phyloP scores from a whole-genome alignment of 1,140 invertebrate species.

The Matsumurasca onukii region DNA sequence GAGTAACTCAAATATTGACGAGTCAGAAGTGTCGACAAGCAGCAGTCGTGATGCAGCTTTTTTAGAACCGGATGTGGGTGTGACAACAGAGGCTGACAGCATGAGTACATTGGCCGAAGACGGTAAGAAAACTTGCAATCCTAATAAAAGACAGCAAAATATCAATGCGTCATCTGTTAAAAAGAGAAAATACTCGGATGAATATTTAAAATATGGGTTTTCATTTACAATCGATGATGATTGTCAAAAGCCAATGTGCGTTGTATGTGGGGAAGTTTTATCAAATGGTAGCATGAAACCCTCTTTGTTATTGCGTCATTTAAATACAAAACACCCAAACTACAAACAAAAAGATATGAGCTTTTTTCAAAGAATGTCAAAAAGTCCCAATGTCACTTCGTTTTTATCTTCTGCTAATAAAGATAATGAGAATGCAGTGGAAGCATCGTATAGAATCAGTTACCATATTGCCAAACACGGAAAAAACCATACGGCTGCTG shows the following conservation, averaged over 20 bases:
- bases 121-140: too few relatives aligned
- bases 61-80: too few relatives aligned
- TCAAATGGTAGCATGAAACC: slow-evolving; percentile 19
- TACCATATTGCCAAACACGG: not conserved
- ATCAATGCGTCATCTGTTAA: too few relatives aligned
- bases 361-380: slow-evolving; percentile 9
- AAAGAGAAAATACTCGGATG: not conserved
- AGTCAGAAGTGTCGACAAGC: not conserved
- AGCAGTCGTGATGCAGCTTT: not conserved
- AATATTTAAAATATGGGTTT: slow-evolving; percentile 32
- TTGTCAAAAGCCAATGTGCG: slow-evolving; percentile 22
- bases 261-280: slow-evolving; percentile 25
- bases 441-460: slow-evolving; percentile 15
- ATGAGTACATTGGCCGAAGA: too few relatives aligned
- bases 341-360: slow-evolving; percentile 17
- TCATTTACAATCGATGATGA: slow-evolving; percentile 25
- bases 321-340: slow-evolving; percentile 24
- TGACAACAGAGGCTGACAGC: too few relatives aligned
- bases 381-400: not conserved
- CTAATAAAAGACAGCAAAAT: too few relatives aligned
- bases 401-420: slow-evolving; percentile 15
- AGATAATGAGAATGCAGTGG: slow-evolving; percentile 12
- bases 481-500: slow-evolving; percentile 13
- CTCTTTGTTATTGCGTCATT: slow-evolving; percentile 14
- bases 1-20: too few relatives aligned